Conservation (phyloP, 2,888 invertebrate species). For the Drosophila tripunctata region DNA sequence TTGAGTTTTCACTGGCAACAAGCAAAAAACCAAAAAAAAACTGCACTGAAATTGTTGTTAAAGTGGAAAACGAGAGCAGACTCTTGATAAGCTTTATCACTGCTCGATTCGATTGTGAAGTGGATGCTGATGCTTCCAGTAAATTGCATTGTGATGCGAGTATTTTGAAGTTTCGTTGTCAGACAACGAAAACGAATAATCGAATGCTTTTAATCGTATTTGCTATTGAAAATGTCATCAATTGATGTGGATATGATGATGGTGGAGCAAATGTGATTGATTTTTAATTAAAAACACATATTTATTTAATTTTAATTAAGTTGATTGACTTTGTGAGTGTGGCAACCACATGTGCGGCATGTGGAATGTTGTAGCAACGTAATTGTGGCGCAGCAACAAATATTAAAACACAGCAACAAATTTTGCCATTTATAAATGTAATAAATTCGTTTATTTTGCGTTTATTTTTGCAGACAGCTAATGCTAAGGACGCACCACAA, state of each 20-base stretch:
- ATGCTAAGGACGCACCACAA: neutral
- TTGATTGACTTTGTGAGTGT: slow-evolving; percentile 62
- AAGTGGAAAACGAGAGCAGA: neutral
- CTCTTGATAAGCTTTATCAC: neutral
- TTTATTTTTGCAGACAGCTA: slow-evolving; percentile 40
- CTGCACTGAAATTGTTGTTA: neutral
- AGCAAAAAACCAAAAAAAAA: too few relatives aligned
- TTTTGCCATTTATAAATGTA: slow-evolving; percentile 41
- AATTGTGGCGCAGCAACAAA: slow-evolving; percentile 4
- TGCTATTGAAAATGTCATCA: slow-evolving; percentile 42
- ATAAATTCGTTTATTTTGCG: slow-evolving; percentile 43
- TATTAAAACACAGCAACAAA: slow-evolving; percentile 61
- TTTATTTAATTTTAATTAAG: slow-evolving; percentile 71
- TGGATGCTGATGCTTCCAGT: neutral
- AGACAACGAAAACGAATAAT: neutral
- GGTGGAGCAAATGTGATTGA: too few relatives aligned
- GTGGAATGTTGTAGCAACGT: neutral
- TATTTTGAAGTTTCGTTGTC: too few relatives aligned
- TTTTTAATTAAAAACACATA: slow-evolving; percentile 72
- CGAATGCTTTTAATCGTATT: neutral
- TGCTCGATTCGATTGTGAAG: slow-evolving; percentile 3
- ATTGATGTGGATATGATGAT: slow-evolving; percentile 13
- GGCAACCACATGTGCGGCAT: slow-evolving; percentile 34
- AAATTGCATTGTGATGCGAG: slow-evolving; percentile 26
- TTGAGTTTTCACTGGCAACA: too few relatives aligned